Evolutionary conservation across 1,140 invertebrate species (phyloP).

Genomic region (Proales similis): DNA sequence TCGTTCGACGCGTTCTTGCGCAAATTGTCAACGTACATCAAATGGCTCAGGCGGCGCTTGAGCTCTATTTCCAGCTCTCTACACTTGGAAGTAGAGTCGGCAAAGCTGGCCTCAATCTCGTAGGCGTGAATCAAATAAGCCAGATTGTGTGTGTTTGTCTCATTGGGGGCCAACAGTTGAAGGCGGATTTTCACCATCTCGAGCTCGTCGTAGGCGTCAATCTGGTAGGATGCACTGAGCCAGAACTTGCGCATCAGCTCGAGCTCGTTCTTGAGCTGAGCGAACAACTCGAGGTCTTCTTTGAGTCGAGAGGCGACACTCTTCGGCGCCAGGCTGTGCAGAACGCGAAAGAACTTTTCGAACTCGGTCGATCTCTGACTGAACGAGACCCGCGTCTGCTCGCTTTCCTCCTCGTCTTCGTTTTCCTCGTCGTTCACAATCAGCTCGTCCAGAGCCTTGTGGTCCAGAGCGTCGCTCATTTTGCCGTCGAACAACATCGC

Average conservation of each 20-base stretch:
- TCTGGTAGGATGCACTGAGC: constrained; percentile 58
- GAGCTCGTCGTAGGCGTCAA: constrained; percentile 65
- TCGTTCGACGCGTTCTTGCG: constrained; percentile 49
- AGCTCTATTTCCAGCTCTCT: constrained; percentile 44
- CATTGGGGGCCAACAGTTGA: constrained; percentile 54
- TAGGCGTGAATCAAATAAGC: constrained; percentile 50
- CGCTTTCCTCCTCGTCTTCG: constrained; percentile 41
- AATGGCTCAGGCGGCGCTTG: constrained; percentile 55
- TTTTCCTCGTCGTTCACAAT: constrained; percentile 44
- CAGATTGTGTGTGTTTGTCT: constrained; percentile 45
- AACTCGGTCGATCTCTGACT: constrained; percentile 1
- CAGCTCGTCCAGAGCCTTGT: constrained; percentile 37
- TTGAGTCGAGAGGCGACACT: not conserved
- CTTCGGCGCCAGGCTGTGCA: not conserved
- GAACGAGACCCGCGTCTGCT: constrained; percentile 39
- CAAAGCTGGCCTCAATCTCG: constrained; percentile 49
- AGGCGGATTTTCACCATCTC: constrained; percentile 66
- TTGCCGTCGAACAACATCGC: constrained; percentile 41
- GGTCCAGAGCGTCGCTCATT: too few species aligned
- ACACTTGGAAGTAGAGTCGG: not conserved
- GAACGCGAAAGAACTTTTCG: constrained; percentile 20
- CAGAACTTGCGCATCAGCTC: constrained; percentile 58
- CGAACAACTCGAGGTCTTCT: constrained; percentile 17
- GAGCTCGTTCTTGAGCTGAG: not conserved
- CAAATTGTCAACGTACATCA: constrained; percentile 57